These are phyloP conservation scores for Camelus bactrianus DNA, from an alignment of 2,113 vertebrate species.

Conservation along the genomic window DNA sequence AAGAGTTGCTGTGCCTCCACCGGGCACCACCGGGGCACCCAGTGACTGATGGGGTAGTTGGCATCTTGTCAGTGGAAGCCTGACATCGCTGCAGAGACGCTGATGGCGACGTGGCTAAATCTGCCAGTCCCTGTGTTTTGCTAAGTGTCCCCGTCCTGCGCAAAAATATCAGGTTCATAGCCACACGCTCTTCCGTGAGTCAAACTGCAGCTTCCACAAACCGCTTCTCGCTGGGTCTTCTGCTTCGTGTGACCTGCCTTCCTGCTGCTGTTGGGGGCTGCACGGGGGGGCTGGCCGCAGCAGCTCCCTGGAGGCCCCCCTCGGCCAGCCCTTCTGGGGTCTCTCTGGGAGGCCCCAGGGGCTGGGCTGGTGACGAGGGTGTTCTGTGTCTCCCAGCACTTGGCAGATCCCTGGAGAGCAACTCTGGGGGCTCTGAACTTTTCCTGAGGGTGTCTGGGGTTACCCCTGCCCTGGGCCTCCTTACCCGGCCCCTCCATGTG, in stretches of 20 bases:
- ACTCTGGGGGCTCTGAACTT: not conserved
- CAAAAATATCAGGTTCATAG: constrained; percentile 69
- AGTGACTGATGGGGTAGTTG: constrained; percentile 50
- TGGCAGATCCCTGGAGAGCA: not conserved
- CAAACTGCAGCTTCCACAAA: not conserved
- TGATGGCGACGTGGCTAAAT: constrained; percentile 17
- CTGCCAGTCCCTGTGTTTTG: constrained; percentile 62
- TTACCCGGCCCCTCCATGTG: too few relatives aligned
- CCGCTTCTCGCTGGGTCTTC: not conserved
- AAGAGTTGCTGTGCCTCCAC: constrained; percentile 35
- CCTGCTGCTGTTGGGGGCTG: not conserved
- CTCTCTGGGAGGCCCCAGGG: not conserved
- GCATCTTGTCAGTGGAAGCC: constrained; percentile 75
- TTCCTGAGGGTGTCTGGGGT: not conserved
- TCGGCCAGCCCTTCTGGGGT: not conserved
- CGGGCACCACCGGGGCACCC: constrained; percentile 56
- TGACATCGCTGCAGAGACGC: constrained; percentile 73
- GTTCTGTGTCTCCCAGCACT: not conserved
- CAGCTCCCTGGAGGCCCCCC: not conserved
- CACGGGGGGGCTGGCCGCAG: not conserved
- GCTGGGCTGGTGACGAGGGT: not conserved
- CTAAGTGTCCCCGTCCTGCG: constrained; percentile 72
- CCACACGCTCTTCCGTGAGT: constrained; percentile 65
- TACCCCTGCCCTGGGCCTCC: not conserved
- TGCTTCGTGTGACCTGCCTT: not conserved